These are phyloP conservation scores for Sebastes umbrosus DNA, from an alignment of 2,797 vertebrate genomes.

Conservation along the genomic window DNA sequence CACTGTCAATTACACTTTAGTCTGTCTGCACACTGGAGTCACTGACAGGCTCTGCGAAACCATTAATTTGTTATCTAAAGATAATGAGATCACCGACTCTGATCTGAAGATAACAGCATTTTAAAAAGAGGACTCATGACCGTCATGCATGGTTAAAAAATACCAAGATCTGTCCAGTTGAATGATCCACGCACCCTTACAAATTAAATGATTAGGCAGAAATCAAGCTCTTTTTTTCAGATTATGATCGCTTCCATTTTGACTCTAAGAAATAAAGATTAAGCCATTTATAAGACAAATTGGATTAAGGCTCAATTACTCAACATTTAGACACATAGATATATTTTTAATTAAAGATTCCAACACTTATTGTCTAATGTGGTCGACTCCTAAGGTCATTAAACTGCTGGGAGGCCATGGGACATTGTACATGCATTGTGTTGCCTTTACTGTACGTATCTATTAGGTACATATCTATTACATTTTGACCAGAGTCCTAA, in stretches of 20 bases:
- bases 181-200: neutral
- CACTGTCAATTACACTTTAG: conserved; percentile 5
- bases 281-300: neutral
- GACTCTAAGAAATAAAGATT: neutral
- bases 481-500: too few species aligned
- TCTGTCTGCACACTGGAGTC: neutral
- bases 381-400: too few species aligned
- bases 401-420: too few species aligned
- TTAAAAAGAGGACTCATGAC: neutral
- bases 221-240: neutral
- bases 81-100: neutral
- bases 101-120: neutral
- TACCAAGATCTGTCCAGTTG: neutral
- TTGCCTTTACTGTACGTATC: too few species aligned
- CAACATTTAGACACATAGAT: neutral
- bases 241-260: neutral
- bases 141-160: neutral
- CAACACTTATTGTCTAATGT: neutral
- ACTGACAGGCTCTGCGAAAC: neutral
- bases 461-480: too few species aligned
- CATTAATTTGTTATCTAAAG: neutral
- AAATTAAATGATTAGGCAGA: neutral
- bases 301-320: neutral
- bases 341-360: neutral
- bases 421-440: too few species aligned